Conservation (phyloP, 2,888 invertebrate genomes). For the Tipula confusa region DNA sequence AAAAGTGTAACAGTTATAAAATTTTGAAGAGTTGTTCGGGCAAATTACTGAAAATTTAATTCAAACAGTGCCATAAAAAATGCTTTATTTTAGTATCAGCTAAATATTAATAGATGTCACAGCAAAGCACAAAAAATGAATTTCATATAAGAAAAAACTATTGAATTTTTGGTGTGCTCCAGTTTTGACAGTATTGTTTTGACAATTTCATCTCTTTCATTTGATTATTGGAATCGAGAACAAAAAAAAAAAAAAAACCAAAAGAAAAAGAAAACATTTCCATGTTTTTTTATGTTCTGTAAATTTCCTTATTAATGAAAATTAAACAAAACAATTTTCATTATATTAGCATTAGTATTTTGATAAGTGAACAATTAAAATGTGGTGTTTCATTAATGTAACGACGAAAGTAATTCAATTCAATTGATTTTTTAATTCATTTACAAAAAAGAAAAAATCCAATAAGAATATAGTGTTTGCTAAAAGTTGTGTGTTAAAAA, state of each 20-base stretch:
- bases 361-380: not conserved
- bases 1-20: too few relatives aligned
- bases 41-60: too few relatives aligned
- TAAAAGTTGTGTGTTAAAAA: not conserved
- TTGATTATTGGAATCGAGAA: not conserved
- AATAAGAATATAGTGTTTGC: not conserved
- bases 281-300: not conserved
- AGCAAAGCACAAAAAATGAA: not conserved
- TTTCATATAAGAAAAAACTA: not conserved
- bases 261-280: not conserved
- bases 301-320: not conserved
- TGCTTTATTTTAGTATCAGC: not conserved
- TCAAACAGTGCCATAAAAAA: not conserved
- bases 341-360: not conserved
- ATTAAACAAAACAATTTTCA: not conserved
- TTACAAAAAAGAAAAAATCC: not conserved
- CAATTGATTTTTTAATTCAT: not conserved
- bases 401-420: not conserved
- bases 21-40: too few relatives aligned
- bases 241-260: not conserved
- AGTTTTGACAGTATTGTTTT: constrained; percentile 17
- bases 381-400: not conserved
- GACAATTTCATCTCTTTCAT: constrained; percentile 12
- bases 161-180: not conserved
- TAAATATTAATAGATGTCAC: not conserved